Evolutionary conservation across 2,888 invertebrate genomes (phyloP).

Genomic region (Drosophila villosipedis): DNA sequence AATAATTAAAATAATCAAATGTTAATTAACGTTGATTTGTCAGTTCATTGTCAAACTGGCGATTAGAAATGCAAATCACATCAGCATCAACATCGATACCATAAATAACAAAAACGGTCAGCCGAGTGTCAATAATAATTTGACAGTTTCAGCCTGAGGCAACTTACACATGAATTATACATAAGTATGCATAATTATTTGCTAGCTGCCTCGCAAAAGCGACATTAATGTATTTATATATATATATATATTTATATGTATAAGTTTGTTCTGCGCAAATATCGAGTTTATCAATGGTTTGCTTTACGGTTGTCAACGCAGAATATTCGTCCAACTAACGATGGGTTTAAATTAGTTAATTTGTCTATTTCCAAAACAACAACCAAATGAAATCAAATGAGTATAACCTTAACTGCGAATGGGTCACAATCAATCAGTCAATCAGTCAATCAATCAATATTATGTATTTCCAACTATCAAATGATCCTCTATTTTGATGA

Average conservation of each 20-base stretch:
- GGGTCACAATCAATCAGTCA: background rate
- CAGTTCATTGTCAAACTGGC: constrained; percentile 60
- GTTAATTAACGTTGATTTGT: constrained; percentile 57
- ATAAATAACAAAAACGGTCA: constrained; percentile 51
- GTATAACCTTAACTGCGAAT: background rate
- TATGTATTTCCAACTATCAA: background rate
- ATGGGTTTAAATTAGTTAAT: background rate
- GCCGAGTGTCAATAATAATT: constrained; percentile 61
- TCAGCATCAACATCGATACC: background rate
- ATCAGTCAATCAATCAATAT: background rate
- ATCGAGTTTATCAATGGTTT: background rate
- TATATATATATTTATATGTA: background rate
- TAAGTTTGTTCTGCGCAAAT: background rate
- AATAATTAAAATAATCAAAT: constrained; percentile 52
- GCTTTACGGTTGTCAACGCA: constrained; percentile 1
- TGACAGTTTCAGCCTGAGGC: constrained; percentile 41
- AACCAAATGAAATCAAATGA: background rate
- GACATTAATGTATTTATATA: background rate
- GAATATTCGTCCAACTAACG: background rate
- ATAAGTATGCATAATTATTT: constrained; percentile 29
- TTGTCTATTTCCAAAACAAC: background rate
- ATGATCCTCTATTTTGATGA: background rate
- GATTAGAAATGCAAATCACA: constrained; percentile 64
- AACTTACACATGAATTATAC: constrained; percentile 10
- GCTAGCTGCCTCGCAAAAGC: constrained; percentile 10